Percentiles rank a stretch among this genome's conserved stretches.
These are phyloP conservation scores for Heliconius hortense DNA, from an alignment of 2,888 invertebrate genomes.

Conservation along the genomic window DNA sequence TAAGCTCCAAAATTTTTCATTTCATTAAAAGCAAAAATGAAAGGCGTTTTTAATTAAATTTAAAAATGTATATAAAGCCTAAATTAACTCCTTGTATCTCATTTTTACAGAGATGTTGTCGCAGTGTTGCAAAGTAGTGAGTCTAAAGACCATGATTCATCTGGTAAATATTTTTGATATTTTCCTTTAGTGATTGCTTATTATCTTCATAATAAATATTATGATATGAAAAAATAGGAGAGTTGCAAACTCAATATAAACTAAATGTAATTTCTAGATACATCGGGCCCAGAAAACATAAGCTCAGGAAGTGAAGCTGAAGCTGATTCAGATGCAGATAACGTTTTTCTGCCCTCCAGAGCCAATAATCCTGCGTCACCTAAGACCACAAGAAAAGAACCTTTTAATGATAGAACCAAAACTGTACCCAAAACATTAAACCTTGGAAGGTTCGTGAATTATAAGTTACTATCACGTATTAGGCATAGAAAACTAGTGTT, in stretches of 20 bases:
- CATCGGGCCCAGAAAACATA: slow-evolving; percentile 86
- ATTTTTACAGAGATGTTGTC: slow-evolving; percentile 83
- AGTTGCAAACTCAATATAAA: neutral
- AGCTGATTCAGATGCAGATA: slow-evolving; percentile 76
- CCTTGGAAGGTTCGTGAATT: slow-evolving; percentile 63
- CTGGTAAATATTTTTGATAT: slow-evolving; percentile 55
- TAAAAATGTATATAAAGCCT: neutral
- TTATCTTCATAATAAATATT: neutral
- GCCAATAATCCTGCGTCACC: slow-evolving; percentile 63
- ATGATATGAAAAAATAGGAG: neutral
- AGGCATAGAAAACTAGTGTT: neutral
- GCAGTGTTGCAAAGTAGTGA: slow-evolving; percentile 86
- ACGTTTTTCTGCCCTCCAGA: slow-evolving; percentile 74
- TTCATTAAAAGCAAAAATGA: neutral
- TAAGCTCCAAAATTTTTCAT: slow-evolving; percentile 49
- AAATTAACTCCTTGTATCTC: neutral
- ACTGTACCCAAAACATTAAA: slow-evolving; percentile 74
- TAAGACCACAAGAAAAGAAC: slow-evolving; percentile 52
- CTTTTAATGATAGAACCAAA: slow-evolving; percentile 57
- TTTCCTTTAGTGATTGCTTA: neutral
- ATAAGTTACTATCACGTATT: neutral
- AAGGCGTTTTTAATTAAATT: neutral
- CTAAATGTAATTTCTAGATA: slow-evolving; percentile 54
- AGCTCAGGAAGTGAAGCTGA: slow-evolving; percentile 76
- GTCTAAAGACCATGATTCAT: slow-evolving; percentile 80